phyloP scores from a whole-genome alignment of 1,140 invertebrate genomes.

The Cherax destructor region DNA sequence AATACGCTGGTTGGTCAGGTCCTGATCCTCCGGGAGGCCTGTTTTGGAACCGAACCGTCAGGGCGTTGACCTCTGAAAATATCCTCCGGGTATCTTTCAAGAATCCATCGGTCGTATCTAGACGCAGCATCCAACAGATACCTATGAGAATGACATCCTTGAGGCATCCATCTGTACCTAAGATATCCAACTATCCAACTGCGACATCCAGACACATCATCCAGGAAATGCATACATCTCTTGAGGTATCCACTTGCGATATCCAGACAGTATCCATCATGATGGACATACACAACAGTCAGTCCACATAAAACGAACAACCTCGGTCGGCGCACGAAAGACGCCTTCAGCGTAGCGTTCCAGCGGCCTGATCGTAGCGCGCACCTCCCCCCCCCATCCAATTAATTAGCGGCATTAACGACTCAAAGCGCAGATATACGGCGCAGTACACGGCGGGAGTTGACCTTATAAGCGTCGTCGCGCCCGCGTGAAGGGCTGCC shows the following conservation, averaged over 20 bases:
- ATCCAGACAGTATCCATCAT: not conserved
- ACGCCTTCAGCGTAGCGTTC: not conserved
- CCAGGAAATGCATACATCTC: not conserved
- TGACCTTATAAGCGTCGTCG: constrained; percentile 7
- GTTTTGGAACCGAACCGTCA: no score
- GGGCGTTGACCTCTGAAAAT: no score
- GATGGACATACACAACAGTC: not conserved
- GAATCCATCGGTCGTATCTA: no score
- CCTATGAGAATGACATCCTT: no score
- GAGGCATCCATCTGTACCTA: no score
- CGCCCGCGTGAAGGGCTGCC: not conserved
- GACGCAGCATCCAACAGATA: no score
- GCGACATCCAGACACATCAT: not conserved
- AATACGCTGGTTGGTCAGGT: no score
- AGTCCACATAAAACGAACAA: constrained; percentile 30
- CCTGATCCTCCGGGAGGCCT: no score
- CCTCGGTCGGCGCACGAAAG: not conserved
- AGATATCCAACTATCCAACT: no score
- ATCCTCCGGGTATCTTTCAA: no score
- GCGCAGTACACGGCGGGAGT: not conserved
- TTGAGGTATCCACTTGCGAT: not conserved
- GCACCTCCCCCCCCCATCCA: constrained; percentile 43
- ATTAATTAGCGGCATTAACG: constrained; percentile 63
- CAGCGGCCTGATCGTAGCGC: constrained; percentile 7
- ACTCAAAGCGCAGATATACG: constrained; percentile 32